Conservation (phyloP, 2,113 vertebrate species). For the Otis tarda region DNA sequence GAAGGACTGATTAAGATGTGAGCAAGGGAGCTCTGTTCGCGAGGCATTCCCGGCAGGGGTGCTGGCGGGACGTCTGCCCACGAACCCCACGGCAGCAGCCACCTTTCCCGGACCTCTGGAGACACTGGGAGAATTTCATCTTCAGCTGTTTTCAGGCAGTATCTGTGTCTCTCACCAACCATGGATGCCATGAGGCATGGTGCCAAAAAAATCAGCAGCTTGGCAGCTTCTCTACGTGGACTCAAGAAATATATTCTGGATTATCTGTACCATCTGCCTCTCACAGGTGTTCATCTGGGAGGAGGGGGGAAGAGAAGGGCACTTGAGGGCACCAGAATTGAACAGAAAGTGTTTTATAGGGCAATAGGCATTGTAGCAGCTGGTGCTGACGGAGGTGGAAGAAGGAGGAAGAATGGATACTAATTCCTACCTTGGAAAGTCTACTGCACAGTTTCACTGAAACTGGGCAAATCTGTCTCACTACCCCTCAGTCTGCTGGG, state of each 20-base stretch:
- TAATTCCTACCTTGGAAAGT: background rate
- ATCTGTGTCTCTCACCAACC: conserved; percentile 38
- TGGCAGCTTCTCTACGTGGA: conserved; percentile 35
- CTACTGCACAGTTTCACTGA: background rate
- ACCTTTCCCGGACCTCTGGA: background rate
- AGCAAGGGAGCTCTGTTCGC: background rate
- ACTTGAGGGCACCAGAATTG: conserved; percentile 52
- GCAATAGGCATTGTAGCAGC: background rate
- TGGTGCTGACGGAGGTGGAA: background rate
- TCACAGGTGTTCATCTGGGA: conserved; percentile 48
- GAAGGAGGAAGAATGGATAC: background rate
- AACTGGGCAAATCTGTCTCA: background rate
- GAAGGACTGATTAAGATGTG: background rate
- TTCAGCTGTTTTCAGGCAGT: conserved; percentile 53
- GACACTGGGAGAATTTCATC: conserved; percentile 49
- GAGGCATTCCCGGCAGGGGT: background rate
- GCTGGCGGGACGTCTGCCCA: background rate
- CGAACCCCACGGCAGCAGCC: background rate
- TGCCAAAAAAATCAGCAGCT: conserved; percentile 50
- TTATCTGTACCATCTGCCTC: conserved; percentile 59
- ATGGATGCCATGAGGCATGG: background rate
- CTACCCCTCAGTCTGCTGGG: background rate
- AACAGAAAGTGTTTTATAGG: background rate
- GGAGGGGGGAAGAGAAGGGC: conserved; percentile 18
- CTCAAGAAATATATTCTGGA: conserved; percentile 52